Percentiles rank a stretch among this genome's conserved stretches.
Conservation (phyloP, 35 echinoderm and acorn worm genomes). For the Apostichopus parvimensis region DNA sequence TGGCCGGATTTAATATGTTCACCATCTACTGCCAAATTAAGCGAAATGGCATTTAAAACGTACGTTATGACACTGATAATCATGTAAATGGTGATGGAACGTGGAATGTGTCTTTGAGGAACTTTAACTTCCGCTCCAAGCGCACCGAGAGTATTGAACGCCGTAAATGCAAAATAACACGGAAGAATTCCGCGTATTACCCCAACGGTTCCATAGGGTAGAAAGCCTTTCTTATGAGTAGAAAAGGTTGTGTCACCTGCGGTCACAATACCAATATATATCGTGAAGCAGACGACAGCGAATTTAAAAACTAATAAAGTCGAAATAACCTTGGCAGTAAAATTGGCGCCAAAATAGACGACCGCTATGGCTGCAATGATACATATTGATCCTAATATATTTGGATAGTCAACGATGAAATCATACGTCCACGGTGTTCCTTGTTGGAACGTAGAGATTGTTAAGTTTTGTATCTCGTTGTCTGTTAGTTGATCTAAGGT, state of each 20-base stretch:
- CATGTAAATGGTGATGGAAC: slow-evolving; percentile 17
- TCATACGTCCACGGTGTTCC: slow-evolving; percentile 18
- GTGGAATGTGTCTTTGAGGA: slow-evolving; percentile 28
- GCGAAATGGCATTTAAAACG: slow-evolving; percentile 26
- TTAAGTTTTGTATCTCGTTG: slow-evolving; percentile 30
- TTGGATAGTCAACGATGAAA: slow-evolving; percentile 26
- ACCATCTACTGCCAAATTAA: slow-evolving; percentile 32
- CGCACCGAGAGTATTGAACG: slow-evolving; percentile 47
- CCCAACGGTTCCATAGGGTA: slow-evolving; percentile 25
- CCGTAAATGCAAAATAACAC: slow-evolving; percentile 59
- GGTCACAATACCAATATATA: slow-evolving; percentile 20
- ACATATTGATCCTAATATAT: slow-evolving; percentile 32
- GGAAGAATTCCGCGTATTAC: slow-evolving; percentile 36
- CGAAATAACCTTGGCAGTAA: background rate
- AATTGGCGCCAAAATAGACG: slow-evolving; percentile 46
- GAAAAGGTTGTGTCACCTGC: background rate
- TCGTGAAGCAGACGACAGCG: slow-evolving; percentile 21
- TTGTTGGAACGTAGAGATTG: slow-evolving; percentile 1
- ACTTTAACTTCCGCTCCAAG: slow-evolving; percentile 43
- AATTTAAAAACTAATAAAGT: slow-evolving; percentile 37
- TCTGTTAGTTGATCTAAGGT: slow-evolving; percentile 23
- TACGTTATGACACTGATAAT: slow-evolving; percentile 22
- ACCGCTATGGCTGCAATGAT: slow-evolving; percentile 28
- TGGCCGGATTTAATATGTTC: slow-evolving; percentile 13
- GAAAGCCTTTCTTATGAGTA: background rate